Base-by-base conservation (phyloP, 2,888 invertebrate genomes). In the Eupsilia transversa region DNA sequence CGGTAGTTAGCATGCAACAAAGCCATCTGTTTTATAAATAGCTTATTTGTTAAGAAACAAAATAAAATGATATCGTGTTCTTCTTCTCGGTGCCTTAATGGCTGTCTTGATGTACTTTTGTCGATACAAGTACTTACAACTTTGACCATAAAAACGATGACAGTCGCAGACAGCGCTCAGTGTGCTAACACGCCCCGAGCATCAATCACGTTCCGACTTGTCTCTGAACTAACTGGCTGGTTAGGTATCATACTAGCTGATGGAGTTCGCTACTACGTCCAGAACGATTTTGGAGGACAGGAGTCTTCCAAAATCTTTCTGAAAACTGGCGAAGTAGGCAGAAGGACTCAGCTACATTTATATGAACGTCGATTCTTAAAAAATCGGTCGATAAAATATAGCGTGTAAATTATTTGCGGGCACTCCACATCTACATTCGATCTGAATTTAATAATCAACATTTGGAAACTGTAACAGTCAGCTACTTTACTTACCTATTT, bases 141-240 rank as follows among this genome's bases (percentile, higher is more conserved):
- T 49, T 65, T 14, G 17, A 23, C 38, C 20, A 66, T 54, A 49
- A 64, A 71, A 71, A 54, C n/a, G 57, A 61, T 56, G 49, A 76
- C 68, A 80, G 57, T 80, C 65, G 60, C 54, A 49, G 35, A 76
- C 43, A 69, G 68, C 38, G 66, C 43, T 75, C 27, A 49, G 35
- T 68, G 73, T 20, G 70, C 38, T 72, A 80, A 38, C 80, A 61
- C 60, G 64, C 57, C 5, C 27, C 27, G 61, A 57, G 52, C 33
- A 80, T 80, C 57, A 14, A 69, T 80, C 80, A 69, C 57, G 70
- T 59, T 57, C 38, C 33, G 66, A 64, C 59, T 17, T 66, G 63
- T 9, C 54, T 23, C 43, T 77, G 30, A 63, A 43, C 43, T 20
- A 14, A 35, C 33, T 63, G 49, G 27, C 41, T 33, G 27, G 49